Conservation (phyloP, 2,888 invertebrate genomes). For the Catocala fraxini region DNA sequence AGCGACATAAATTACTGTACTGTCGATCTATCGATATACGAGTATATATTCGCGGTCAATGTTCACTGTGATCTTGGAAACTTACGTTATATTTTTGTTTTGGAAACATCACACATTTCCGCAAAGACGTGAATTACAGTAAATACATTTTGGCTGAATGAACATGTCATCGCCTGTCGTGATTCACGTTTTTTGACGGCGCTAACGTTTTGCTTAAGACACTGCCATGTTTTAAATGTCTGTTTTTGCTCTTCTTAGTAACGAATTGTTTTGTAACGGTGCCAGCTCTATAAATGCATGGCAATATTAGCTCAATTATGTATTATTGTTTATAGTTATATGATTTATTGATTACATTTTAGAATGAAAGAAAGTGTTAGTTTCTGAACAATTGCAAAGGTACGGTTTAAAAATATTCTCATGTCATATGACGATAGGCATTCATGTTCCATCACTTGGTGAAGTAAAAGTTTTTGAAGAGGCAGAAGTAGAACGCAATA, state of each 20-base stretch:
- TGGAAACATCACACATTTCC: slow-evolving; percentile 13
- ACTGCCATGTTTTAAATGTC: neutral
- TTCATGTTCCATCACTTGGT: too few species aligned
- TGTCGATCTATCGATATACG: too few species aligned
- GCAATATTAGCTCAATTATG: slow-evolving; percentile 1
- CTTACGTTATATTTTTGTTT: slow-evolving; percentile 3
- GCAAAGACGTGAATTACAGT: slow-evolving; percentile 4
- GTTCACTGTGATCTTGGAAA: neutral
- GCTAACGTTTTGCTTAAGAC: slow-evolving; percentile 1
- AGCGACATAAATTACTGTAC: too few species aligned
- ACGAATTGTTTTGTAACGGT: slow-evolving; percentile 8
- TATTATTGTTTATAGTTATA: neutral
- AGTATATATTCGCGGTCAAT: neutral
- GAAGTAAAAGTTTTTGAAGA: too few species aligned
- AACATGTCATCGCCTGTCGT: slow-evolving; percentile 6
- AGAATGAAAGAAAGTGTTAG: too few species aligned
- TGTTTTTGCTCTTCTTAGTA: neutral
- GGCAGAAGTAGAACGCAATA: too few species aligned
- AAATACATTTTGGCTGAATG: slow-evolving; percentile 12
- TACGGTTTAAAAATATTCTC: too few species aligned
- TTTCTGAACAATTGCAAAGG: too few species aligned
- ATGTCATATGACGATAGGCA: too few species aligned
- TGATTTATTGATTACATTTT: neutral
- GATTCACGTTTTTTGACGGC: slow-evolving; percentile 13
- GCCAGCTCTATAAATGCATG: slow-evolving; percentile 17